A percentile compares a stretch with the other conserved stretches of the same genome.
phyloP scores from a whole-genome alignment of 1,140 invertebrate species.

The Cyrtorhinus lividipennis region DNA sequence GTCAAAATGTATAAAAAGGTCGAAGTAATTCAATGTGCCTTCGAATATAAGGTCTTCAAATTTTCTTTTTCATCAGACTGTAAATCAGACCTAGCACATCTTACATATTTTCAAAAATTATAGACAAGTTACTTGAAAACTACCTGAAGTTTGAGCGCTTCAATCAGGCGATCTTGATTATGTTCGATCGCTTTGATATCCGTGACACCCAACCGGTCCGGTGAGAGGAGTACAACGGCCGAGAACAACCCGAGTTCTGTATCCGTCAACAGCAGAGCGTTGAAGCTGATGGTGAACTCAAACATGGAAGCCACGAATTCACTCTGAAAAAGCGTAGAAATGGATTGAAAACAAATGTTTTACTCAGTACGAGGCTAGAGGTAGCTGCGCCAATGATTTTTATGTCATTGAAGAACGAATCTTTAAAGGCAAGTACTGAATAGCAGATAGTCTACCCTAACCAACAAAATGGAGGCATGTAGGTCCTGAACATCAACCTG shows the following conservation, averaged over 20 bases:
- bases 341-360: constrained; percentile 17
- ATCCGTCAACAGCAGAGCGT: constrained; percentile 65
- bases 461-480: no score
- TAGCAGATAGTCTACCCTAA: no score
- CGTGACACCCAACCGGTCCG: constrained; percentile 61
- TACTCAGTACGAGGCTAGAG: no score
- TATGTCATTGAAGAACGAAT: no score
- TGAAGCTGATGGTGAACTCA: constrained; percentile 66
- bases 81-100: no score
- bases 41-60: background rate
- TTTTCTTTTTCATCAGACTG: no score
- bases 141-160: constrained; percentile 67
- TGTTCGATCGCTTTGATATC: constrained; percentile 70
- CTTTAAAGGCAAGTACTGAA: no score
- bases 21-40: background rate
- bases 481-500: no score
- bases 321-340: constrained; percentile 21
- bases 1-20: constrained; percentile 4
- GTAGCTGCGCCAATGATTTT: background rate
- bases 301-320: constrained; percentile 59
- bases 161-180: constrained; percentile 68
- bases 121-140: no score
- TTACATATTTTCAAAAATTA: no score
- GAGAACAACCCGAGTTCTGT: constrained; percentile 83
- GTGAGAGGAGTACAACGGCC: constrained; percentile 66